These are phyloP conservation scores for Micoletzkya japonica DNA, from an alignment of 2,888 invertebrate species.

Conservation along the genomic window DNA sequence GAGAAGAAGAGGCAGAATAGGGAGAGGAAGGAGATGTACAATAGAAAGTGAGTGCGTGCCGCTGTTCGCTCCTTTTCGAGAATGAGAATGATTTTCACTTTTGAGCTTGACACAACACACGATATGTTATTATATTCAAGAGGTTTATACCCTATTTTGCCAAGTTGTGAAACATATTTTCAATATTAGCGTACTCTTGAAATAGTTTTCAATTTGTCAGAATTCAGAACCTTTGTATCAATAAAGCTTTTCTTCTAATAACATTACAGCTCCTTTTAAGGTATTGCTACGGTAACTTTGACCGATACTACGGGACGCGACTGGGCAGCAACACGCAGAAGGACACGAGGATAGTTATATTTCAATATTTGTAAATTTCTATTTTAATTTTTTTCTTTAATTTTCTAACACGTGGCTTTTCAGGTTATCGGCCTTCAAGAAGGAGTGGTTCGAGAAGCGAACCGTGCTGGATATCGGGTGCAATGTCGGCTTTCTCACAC, in stretches of 20 bases:
- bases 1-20: constrained; percentile 18
- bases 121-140: not conserved
- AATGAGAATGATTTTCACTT: too few relatives aligned
- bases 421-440: constrained; percentile 74
- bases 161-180: too few relatives aligned
- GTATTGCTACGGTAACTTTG: constrained; percentile 91
- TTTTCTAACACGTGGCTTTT: constrained; percentile 64
- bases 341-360: constrained; percentile 83
- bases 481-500: constrained; percentile 91
- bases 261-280: too few relatives aligned
- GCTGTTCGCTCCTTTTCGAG: too few relatives aligned
- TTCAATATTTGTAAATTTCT: too few relatives aligned
- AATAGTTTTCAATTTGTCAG: too few relatives aligned
- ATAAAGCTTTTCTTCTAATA: too few relatives aligned
- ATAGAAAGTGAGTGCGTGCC: constrained; percentile 48
- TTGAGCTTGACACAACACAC: not conserved
- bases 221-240: too few relatives aligned
- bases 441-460: constrained; percentile 81
- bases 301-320: constrained; percentile 92
- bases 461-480: constrained; percentile 95
- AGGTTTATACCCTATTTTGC: not conserved
- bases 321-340: constrained; percentile 73
- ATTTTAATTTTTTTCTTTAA: not conserved
- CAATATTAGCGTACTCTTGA: too few relatives aligned
- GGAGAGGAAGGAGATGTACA: constrained; percentile 43